phyloP scores from a whole-genome alignment of 2,797 vertebrate genomes.

The Xerus rutilus region DNA sequence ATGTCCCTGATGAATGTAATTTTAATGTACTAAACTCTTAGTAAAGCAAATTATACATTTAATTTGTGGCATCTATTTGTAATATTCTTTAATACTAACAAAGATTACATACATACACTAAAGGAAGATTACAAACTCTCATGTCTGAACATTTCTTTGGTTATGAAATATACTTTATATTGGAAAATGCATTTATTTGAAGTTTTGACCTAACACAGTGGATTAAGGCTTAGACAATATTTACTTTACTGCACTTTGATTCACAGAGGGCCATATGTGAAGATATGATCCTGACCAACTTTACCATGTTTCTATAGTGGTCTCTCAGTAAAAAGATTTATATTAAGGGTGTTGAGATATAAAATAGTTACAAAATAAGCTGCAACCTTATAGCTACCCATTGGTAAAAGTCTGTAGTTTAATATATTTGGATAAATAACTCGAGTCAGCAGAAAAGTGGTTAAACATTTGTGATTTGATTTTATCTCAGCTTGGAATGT shows the following conservation, averaged over 20 bases:
- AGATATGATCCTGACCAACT: slow-evolving; percentile 63
- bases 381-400: slow-evolving; percentile 81
- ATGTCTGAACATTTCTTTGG: slow-evolving; percentile 69
- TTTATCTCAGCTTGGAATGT: slow-evolving; percentile 93
- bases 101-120: slow-evolving; percentile 39
- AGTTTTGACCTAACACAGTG: slow-evolving; percentile 80
- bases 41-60: slow-evolving; percentile 67
- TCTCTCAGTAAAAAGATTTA: slow-evolving; percentile 62
- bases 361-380: slow-evolving; percentile 80
- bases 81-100: slow-evolving; percentile 68
- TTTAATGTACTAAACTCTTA: slow-evolving; percentile 59
- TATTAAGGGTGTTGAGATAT: slow-evolving; percentile 78
- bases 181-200: slow-evolving; percentile 77
- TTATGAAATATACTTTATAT: slow-evolving; percentile 78
- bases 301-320: slow-evolving; percentile 64
- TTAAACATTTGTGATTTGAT: slow-evolving; percentile 95
- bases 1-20: slow-evolving; percentile 45
- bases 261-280: slow-evolving; percentile 77
- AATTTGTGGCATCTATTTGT: slow-evolving; percentile 59
- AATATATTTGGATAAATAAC: slow-evolving; percentile 90
- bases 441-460: slow-evolving; percentile 91
- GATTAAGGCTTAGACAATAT: slow-evolving; percentile 83
- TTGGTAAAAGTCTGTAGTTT: slow-evolving; percentile 86
- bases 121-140: slow-evolving; percentile 70
- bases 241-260: slow-evolving; percentile 83